Evolutionary conservation across 2,113 vertebrate genomes (phyloP).

Genomic region (Psammodynastes pulverulentus): DNA sequence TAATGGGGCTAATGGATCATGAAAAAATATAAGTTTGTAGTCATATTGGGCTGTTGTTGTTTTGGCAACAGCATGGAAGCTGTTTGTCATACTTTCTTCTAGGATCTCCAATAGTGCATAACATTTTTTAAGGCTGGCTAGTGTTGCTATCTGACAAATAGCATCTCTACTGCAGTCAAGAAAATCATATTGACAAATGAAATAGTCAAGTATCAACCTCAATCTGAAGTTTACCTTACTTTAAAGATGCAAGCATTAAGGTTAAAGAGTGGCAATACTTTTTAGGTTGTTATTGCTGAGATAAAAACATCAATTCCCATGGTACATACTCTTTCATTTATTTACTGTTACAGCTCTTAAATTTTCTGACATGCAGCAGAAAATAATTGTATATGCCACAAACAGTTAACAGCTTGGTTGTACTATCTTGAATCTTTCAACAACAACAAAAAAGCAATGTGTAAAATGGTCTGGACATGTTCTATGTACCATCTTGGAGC

Average conservation of each 20-base stretch:
- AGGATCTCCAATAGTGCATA: not conserved
- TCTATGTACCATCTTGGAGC: not conserved
- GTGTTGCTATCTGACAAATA: not conserved
- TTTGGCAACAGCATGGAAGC: not conserved
- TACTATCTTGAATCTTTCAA: not conserved
- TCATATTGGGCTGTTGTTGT: not conserved
- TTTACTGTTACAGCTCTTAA: not conserved
- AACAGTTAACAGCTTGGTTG: not conserved
- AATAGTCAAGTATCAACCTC: not conserved
- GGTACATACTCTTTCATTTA: not conserved
- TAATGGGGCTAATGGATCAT: not conserved
- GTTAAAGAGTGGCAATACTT: not conserved
- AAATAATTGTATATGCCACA: not conserved
- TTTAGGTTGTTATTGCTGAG: not conserved
- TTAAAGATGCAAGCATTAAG: not conserved
- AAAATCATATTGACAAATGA: not conserved
- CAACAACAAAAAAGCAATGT: not conserved
- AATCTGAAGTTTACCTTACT: not conserved
- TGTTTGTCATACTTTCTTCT: not conserved
- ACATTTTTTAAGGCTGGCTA: not conserved
- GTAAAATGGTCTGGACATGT: not conserved
- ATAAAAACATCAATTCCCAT: not conserved
- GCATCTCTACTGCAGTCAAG: not conserved
- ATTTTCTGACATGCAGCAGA: not conserved
- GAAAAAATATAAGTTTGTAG: not conserved